A percentile compares a stretch with the other conserved stretches of the same genome.
Evolutionary conservation across 2,888 invertebrate genomes (phyloP).

Genomic region (Hypselothyrea guttata): DNA sequence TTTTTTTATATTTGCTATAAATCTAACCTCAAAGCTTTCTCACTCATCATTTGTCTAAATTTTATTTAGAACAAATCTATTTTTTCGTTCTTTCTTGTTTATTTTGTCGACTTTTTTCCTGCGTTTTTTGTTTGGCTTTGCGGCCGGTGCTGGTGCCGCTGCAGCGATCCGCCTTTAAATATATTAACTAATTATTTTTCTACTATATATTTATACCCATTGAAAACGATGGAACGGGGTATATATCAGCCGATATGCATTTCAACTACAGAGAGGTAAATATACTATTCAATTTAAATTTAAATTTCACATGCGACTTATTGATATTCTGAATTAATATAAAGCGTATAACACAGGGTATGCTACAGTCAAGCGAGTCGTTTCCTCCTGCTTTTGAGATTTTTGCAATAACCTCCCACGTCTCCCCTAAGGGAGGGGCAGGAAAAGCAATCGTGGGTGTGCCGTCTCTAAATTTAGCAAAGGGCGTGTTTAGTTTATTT

Average conservation of each 20-base stretch:
- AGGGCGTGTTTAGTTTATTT: slow-evolving; percentile 69
- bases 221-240: neutral
- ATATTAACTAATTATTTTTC: slow-evolving; percentile 51
- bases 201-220: neutral
- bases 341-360: neutral
- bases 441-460: slow-evolving; percentile 16
- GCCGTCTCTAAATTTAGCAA: slow-evolving; percentile 63
- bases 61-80: slow-evolving; percentile 26
- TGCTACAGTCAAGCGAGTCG: no score
- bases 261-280: neutral
- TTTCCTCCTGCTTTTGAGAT: neutral
- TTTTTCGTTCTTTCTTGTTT: slow-evolving; percentile 55
- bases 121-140: slow-evolving; percentile 60
- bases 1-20: slow-evolving; percentile 66
- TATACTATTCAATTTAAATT: no score
- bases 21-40: slow-evolving; percentile 68
- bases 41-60: slow-evolving; percentile 76
- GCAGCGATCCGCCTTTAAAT: slow-evolving; percentile 30
- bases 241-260: neutral
- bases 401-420: slow-evolving; percentile 8
- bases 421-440: no score
- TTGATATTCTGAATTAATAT: no score
- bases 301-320: no score
- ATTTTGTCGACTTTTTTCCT: slow-evolving; percentile 59
- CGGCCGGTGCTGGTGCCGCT: slow-evolving; percentile 31